Percentiles rank a stretch among this genome's conserved stretches.
Conservation (phyloP, 2,113 vertebrate species). For the Chunga burmeisteri region DNA sequence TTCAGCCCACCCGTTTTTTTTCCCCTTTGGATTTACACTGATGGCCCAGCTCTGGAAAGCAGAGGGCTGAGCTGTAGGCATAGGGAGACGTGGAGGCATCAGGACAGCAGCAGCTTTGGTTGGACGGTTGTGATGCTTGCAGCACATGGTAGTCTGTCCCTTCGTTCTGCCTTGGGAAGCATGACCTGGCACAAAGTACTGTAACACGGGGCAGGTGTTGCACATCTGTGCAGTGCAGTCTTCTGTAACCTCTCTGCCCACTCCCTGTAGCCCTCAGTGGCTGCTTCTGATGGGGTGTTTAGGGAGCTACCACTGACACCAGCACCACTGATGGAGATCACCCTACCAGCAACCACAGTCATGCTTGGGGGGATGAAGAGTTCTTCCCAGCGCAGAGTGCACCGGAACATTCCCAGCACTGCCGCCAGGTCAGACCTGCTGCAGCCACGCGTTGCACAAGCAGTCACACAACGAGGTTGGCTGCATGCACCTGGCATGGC, state of each 20-base stretch:
- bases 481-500: not conserved
- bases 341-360: not conserved
- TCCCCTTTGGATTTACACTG: not conserved
- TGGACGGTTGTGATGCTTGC: not conserved
- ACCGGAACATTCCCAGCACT: not conserved
- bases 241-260: not conserved
- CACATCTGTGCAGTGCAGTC: accelerated
- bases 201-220: not conserved
- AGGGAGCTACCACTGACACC: not conserved
- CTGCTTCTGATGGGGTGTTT: not conserved
- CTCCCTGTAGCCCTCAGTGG: not conserved
- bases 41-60: not conserved
- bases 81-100: not conserved
- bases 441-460: accelerated
- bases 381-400: not conserved
- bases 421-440: not conserved
- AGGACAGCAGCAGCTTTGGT: not conserved
- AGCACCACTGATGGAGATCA: not conserved
- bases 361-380: not conserved
- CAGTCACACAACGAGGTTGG: not conserved
- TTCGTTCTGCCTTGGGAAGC: not conserved
- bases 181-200: not conserved
- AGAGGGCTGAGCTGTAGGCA: not conserved
- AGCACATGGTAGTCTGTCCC: not conserved
- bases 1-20: not conserved